phyloP scores from a whole-genome alignment of 2,888 invertebrate genomes.

The Drosophila atripex region DNA sequence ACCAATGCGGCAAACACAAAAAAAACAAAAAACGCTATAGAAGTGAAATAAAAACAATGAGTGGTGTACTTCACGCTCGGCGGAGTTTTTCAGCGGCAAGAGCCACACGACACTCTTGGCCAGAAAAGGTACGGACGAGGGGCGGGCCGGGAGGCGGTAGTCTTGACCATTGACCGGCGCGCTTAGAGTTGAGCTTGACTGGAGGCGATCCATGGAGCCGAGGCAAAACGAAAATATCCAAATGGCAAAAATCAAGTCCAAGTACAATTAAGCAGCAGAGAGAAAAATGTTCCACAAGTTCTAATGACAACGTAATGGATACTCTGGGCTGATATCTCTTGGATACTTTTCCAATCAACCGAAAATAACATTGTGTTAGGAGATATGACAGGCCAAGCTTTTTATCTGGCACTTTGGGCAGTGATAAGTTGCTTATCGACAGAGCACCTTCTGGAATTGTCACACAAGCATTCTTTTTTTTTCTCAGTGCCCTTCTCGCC shows the following conservation, averaged over 20 bases:
- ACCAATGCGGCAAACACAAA: constrained; percentile 19
- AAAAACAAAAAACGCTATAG: background rate
- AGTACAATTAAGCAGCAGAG: background rate
- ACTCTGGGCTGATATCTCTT: background rate
- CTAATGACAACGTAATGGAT: no score
- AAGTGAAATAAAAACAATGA: constrained; percentile 47
- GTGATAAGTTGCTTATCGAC: background rate
- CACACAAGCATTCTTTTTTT: background rate
- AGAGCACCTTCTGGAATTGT: background rate
- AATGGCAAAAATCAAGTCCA: constrained; percentile 11
- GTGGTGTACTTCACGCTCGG: constrained; percentile 72
- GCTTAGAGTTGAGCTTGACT: constrained; percentile 42
- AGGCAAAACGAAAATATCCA: constrained; percentile 40
- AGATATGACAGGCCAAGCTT: background rate
- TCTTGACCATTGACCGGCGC: constrained; percentile 73
- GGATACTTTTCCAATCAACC: background rate
- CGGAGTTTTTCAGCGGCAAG: constrained; percentile 58
- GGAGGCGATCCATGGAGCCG: constrained; percentile 37
- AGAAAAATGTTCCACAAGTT: constrained; percentile 8
- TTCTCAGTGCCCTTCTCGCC: background rate
- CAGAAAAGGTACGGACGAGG: constrained; percentile 16
- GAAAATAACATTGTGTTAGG: background rate
- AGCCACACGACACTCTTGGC: constrained; percentile 74
- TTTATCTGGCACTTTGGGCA: background rate
- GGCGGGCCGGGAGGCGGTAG: constrained; percentile 26